These are phyloP conservation scores for Rhinogobio ventralis DNA, from an alignment of 2,797 vertebrate species.

Conservation along the genomic window DNA sequence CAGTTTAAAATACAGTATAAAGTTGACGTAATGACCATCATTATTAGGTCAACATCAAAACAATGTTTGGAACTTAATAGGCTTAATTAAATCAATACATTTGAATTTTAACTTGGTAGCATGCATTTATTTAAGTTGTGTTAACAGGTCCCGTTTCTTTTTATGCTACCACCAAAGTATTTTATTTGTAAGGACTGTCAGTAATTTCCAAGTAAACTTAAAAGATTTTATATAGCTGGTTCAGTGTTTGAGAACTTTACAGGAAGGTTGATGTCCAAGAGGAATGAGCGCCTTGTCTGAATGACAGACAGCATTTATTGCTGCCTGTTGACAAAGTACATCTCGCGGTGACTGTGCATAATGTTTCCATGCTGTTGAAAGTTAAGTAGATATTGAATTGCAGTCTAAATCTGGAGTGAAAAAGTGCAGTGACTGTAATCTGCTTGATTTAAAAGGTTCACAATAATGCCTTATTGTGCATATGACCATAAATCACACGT, in stretches of 20 bases:
- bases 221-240: background rate
- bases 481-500: background rate
- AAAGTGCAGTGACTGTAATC: constrained; percentile 4
- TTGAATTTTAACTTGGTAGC: too few relatives aligned
- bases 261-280: background rate
- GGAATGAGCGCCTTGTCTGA: background rate
- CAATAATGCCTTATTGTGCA: background rate
- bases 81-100: background rate
- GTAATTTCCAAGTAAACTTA: background rate
- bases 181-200: background rate
- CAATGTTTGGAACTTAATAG: background rate
- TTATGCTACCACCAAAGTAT: background rate
- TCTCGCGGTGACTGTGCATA: background rate
- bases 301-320: background rate
- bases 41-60: background rate
- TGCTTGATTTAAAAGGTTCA: constrained; percentile 4
- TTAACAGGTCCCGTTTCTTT: background rate
- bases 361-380: background rate
- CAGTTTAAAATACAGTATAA: background rate
- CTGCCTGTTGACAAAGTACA: background rate
- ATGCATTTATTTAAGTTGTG: background rate
- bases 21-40: background rate
- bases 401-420: background rate
- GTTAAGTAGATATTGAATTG: background rate
- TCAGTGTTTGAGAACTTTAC: background rate